These are phyloP conservation scores for Buphagus erythrorhynchus DNA, from an alignment of 2,797 vertebrate species.

Conservation along the genomic window DNA sequence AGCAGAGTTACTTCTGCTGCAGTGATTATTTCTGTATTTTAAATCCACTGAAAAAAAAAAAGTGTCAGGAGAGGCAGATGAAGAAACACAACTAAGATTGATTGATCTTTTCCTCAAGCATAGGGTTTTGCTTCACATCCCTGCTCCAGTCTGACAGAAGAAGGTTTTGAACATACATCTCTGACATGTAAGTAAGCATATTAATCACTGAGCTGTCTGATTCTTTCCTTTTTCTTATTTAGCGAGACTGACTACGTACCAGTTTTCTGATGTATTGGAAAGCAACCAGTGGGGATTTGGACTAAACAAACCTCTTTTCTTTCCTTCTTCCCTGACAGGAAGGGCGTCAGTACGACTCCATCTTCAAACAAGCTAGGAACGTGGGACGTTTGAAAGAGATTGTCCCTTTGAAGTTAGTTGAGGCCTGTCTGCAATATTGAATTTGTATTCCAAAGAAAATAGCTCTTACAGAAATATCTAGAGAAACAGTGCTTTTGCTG, in stretches of 20 bases:
- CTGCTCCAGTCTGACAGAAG: neutral
- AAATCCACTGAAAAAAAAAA: neutral
- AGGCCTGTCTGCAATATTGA: neutral
- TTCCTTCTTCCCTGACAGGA: neutral
- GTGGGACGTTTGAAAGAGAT: neutral
- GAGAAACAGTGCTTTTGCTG: neutral
- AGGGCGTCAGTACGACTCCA: neutral
- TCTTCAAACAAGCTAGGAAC: neutral
- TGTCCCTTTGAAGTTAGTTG: neutral
- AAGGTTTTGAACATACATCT: neutral
- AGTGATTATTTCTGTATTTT: neutral
- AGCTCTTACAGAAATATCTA: neutral
- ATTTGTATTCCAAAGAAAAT: neutral
- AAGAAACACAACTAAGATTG: neutral
- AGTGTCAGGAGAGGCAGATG: neutral
- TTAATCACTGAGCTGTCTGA: constrained; percentile 9
- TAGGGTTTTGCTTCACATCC: neutral
- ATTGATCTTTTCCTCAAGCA: neutral
- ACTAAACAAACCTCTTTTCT: neutral
- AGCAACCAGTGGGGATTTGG: neutral
- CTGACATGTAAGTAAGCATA: constrained; percentile 22
- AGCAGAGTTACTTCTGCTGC: neutral
- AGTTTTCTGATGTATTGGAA: constrained; percentile 10
- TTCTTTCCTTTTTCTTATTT: neutral
- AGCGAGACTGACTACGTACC: neutral